Base-by-base conservation (phyloP, 2,113 vertebrate species). In the Corvus hawaiiensis region DNA sequence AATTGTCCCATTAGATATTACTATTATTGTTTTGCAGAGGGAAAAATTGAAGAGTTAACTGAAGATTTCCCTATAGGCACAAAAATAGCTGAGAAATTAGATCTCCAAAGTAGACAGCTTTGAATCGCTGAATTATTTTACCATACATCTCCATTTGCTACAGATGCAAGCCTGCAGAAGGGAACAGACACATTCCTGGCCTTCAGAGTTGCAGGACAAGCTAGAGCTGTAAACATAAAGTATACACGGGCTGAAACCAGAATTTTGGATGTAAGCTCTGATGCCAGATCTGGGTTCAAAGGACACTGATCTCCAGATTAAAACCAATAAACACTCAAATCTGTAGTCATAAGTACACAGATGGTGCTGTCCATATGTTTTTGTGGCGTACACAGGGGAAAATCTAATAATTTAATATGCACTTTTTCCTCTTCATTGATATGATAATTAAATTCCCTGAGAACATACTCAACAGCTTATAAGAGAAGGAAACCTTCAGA, bases 321-420 rank as follows among this genome's bases (percentile, higher is more conserved):
- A 93, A 96, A 58, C 2, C 30, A 74, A 90, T 86, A 85, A 76
- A 93, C 59, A 73, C 27, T 91, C 62, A 94, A 82, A 85, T 93
- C 55, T 85, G 78, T 80, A 79, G 51, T 59, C 43, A 10, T 58
- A 89, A 79, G 55, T 90, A 66, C 75, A 90, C 72, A 95, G 78
- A 96, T 94, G 91, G 89, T 96, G 68, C 24, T 59, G 30, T 37
- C 91, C 90, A 58, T 96, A 94, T 91, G 78, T 80, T 94, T 94
- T 93, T 63, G 92, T 23, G 24, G 59, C 55, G 80, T 62, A 91
- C 67, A 58, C 54, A 80, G 27, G 74, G 75, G 89, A 90, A 96
- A 95, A 79, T 55, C 54, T 51, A 63, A 46, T 76, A 61, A 95
- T 71, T 93, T 67, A 90, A 69, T 55, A 69, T 51, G 26, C 28